These are phyloP conservation scores for Ceuthmochares aereus DNA, from an alignment of 2,113 vertebrate species.

Conservation along the genomic window DNA sequence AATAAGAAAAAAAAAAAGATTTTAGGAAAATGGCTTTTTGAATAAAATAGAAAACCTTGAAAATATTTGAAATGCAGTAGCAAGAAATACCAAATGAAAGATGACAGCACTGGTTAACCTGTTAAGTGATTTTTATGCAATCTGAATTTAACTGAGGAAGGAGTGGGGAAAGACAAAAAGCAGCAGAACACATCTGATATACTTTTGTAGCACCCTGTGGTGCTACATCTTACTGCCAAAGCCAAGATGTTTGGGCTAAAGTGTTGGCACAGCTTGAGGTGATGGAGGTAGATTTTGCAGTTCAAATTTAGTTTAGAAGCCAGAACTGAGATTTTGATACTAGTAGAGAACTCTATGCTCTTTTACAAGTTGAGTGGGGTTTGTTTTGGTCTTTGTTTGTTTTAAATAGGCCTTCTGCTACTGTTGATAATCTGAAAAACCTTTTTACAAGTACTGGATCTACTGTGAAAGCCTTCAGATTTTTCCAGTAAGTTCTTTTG, in stretches of 20 bases:
- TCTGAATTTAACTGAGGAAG: not conserved
- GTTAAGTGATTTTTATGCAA: not conserved
- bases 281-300: not conserved
- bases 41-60: not conserved
- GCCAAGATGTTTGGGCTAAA: not conserved
- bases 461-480: slow-evolving; percentile 85
- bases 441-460: slow-evolving; percentile 83
- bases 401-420: slow-evolving; percentile 80
- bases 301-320: not conserved
- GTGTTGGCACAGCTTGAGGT: not conserved
- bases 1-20: not conserved
- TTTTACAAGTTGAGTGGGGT: not conserved
- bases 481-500: slow-evolving; percentile 81
- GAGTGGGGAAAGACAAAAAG: not conserved
- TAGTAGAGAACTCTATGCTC: not conserved
- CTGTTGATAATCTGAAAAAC: slow-evolving; percentile 83
- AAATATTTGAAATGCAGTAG: not conserved
- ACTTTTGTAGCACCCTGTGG: not conserved
- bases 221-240: not conserved
- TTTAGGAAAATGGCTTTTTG: not conserved
- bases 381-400: not conserved
- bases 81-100: not conserved
- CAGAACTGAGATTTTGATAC: not conserved
- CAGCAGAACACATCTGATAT: not conserved
- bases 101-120: not conserved